Base-by-base conservation (phyloP, 2,888 invertebrate genomes). In the Torymus auratus region DNA sequence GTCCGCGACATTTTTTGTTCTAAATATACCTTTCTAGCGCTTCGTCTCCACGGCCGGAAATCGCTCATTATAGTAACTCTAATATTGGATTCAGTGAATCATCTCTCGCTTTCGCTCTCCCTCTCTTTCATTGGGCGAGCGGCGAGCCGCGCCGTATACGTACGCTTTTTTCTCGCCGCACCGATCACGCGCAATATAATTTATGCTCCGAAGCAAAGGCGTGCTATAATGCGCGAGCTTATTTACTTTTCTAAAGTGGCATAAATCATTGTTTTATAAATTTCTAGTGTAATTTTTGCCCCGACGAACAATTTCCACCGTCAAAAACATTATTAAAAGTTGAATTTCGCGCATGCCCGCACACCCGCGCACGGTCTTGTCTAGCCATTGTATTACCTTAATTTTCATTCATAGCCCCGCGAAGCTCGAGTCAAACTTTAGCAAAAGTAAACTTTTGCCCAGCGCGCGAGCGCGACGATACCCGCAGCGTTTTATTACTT, bases 361-460 rank as follows among this genome's bases (percentile, higher is more conserved):
- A 4, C n/a, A n/a, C n/a, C n/a, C 28, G 7, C 28, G 28, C 28
- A 20, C 72, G 52, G 23, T 15, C 73, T 71, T 73, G 62, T 73
- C 56, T 71, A 68, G 68, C 60, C 61, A 62, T 76, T 77, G 56
- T 69, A 77, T 81, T 78, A 74, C 78, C 73, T 81, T 81, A 81
- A 81, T 81, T 81, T 81, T 78, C 81, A 81, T 81, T 81, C 77
- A 78, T 74, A 77, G 81, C 62, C 60, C 73, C 56, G 74, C n/a
- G 69, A 78, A 81, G 70, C 69, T 55, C 50, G 55, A 74, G 64
- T 69, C 60, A 60, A 81, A 81, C 73, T 78, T 81, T 70, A 3
- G 70, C 55, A 65, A 77, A 78, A 77, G 81, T 81, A 74, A 81
- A 78, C 81, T 81, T 81, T 81, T 70, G 41, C 58, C 28, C 62